A percentile compares a stretch with the other conserved stretches of the same genome.
Evolutionary conservation across 2,113 vertebrate genomes (phyloP).

Genomic region (Columbina picui): DNA sequence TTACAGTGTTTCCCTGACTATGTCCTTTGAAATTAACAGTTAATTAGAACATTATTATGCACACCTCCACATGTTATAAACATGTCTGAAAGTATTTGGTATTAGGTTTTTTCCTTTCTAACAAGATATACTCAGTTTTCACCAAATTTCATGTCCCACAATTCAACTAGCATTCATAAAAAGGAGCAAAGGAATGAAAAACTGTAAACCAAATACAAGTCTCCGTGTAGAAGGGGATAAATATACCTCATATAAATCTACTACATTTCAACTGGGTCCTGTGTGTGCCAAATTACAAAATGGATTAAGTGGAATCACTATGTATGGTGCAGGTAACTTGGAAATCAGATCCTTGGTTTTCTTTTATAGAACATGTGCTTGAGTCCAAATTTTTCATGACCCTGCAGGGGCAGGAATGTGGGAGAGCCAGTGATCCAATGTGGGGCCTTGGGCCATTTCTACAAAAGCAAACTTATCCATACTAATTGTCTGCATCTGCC

Average conservation of each 20-base stretch:
- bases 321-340: neutral
- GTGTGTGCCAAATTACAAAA: neutral
- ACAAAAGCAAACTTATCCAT: neutral
- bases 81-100: neutral
- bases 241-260: neutral
- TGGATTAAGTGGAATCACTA: neutral
- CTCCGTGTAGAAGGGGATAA: neutral
- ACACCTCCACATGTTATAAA: neutral
- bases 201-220: neutral
- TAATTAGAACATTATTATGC: neutral
- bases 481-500: neutral
- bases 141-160: neutral
- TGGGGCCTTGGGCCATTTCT: fast-evolving
- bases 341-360: neutral
- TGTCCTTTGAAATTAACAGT: neutral
- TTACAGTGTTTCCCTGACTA: neutral
- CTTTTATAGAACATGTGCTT: neutral
- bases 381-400: neutral
- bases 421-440: neutral
- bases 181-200: neutral
- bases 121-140: neutral
- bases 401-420: neutral
- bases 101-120: neutral
- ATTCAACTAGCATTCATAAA: neutral
- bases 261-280: neutral